Evolutionary conservation across 2,888 invertebrate species (phyloP).

Genomic region (Tipula lateralis): DNA sequence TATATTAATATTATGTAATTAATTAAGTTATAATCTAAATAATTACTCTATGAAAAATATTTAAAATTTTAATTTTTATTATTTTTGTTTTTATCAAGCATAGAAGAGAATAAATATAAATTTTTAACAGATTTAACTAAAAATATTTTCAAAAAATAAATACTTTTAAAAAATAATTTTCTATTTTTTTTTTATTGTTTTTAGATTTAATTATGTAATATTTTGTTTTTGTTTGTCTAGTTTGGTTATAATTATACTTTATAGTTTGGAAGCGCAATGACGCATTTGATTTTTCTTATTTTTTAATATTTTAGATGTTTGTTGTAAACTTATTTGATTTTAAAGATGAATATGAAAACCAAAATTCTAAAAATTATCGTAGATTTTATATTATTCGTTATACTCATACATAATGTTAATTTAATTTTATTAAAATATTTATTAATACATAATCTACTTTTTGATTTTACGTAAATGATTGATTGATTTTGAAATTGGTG

Average conservation of each 20-base stretch:
- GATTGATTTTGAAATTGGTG: background rate
- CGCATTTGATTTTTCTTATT: background rate
- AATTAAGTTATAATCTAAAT: background rate
- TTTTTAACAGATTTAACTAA: background rate
- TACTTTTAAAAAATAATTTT: background rate
- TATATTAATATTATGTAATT: background rate
- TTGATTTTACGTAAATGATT: background rate
- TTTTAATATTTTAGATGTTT: background rate
- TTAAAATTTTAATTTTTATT: background rate
- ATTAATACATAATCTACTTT: background rate
- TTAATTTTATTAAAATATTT: background rate
- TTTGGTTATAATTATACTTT: background rate
- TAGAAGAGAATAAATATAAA: background rate
- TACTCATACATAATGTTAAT: background rate
- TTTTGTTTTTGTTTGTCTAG: background rate
- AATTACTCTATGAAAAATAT: slow-evolving; percentile 12
- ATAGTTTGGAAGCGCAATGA: slow-evolving; percentile 19
- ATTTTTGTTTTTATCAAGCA: background rate
- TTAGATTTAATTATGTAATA: background rate
- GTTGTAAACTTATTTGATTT: background rate
- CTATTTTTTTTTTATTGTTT: background rate
- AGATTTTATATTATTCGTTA: background rate
- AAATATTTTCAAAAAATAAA: slow-evolving; percentile 4
- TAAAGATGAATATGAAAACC: background rate
- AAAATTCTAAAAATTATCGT: background rate